Base-by-base conservation (phyloP, 2,797 vertebrate genomes). In the Peromyscus nudipes region DNA sequence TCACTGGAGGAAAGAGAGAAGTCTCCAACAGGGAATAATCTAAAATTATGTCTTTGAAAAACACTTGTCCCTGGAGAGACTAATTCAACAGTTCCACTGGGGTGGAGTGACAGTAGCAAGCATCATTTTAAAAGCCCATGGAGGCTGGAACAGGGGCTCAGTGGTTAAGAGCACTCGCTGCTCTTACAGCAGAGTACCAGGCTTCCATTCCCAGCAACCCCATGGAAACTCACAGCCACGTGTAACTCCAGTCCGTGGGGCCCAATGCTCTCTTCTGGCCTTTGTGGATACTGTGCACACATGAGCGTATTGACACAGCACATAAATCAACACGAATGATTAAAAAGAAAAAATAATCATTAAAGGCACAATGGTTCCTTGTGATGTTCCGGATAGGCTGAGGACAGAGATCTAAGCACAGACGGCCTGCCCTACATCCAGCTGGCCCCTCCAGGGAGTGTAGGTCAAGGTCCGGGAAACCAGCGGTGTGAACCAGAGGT, bases 31-130 rank as follows among this genome's bases (percentile, higher is more conserved):
- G 8, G 19, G 14, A 57, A 37, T 34, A 62, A 6, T 71, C 46
- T 60, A 57, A 64, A 49, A 80, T 8, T 49, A n/a, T 37, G 60
- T 19, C 37, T 91, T 91, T 81, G 52, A 92, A 94, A 95, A 94
- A 40, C 27, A 64, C 3, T 55, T 14, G 25, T 46, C 62, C 37
- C 57, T 40, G 29, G 46, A 40, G 2, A 43, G 31, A 46, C 49
- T 37, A 16, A 79, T 14, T 85, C 25, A 34, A 34, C 1, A 75
- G 21, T n/a, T 34, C 55, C 21, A 31, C 6, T 0, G 11, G 29
- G 6, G 19, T 31, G 43, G 16, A 11, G 69, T 62, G 55, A 69
- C 57, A 64, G 0, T 0, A 10, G 2, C 23, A n/a, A 1, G 8
- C 4, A 27, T 29, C 77, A 49, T 62, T 84, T 81, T 55, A 34